Base-by-base conservation (phyloP, 1,140 invertebrate species). In the Zaprionus ghesquierei region DNA sequence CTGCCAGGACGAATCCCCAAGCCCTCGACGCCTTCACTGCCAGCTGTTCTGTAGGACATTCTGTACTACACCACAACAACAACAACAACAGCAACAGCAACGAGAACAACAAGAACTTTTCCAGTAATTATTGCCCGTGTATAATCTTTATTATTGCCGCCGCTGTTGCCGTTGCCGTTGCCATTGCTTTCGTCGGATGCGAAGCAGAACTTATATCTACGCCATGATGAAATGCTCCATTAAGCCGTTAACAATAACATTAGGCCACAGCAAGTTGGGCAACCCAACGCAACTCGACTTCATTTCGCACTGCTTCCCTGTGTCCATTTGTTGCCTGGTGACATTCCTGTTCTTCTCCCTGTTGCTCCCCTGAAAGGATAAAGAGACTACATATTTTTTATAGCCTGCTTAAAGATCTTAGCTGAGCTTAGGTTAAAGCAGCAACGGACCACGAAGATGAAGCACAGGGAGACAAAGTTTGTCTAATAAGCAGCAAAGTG, bases 171-270 rank as follows among this genome's bases (percentile, higher is more conserved):
- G 27, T 13, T 62, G 29, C 46, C 53, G 49, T 9, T 33, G 25
- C 41, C 22, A 13, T 18, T 49, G 38, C 5, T 18, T 20, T 23
- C 20, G 27, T 15, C 29, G 49, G 44, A 20, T 63, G 38, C 46
- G 33, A 31, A 77, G 77, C 69, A 72, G 75, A 69, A 54, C 58
- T 61, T 60, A 56, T 31, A 73, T 68, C 70, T 61, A 27, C 49
- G 20, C 55, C 70, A 70, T 81, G 78, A 86, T 75, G 82, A 66
- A 87, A 79, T 75, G 78, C 82, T 87, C 82, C 82, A 81, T 87
- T 86, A 87, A 86, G 81, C 81, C 81, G 81, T 86, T 87, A 87
- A 87, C 82, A 86, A 86, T 86, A 87, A 81, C 68, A 81, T 85
- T 78, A 69, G 65, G 70, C 63, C 63, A 72, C 55, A 68, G 35